Evolutionary conservation across 2,888 invertebrate species (phyloP), one percentile per base, ranked within the genome.

Genomic region (Dione vanillae): DNA sequence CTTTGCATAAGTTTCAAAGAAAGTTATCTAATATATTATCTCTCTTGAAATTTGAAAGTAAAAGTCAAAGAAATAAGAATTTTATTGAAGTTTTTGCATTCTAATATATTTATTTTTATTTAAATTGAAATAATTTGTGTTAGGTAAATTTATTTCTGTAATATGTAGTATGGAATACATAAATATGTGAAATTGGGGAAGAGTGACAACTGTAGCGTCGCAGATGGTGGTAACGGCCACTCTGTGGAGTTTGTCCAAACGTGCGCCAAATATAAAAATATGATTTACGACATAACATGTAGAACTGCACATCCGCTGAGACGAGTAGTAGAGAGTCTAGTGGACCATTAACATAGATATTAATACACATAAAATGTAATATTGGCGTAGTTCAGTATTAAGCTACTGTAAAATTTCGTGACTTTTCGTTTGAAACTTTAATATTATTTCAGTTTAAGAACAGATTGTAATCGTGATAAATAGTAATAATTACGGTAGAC

Each of bases 191-290:
- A 90, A 91, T 90, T 87, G 90, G 89, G n/a, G 84, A 85, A 82
- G 83, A 85, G 80, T 83, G 82, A 85, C 84, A 78, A 88, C 87
- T 88, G 89, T 90, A 89, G 88, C 88, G 91, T 83, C 91, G 79
- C 92, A 92, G 91, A 91, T 92, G 92, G 88, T 78, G 78, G 82
- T 90, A 91, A 92, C 90, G 84, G 89, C 89, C 85, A 80, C 70
- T 82, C 82, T 79, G 77, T 77, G 79, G 80, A 82, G 78, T 78
- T 67, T 69, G 80, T 79, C 77, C 78, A 80, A 85, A 83, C 84
- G 86, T 85, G 85, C 82, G 85, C 84, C 84, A 86, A 88, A 83
- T 86, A 86, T 89, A 90, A 90, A 90, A 91, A 90, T 90, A 87
- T 90, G 87, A 91, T 90, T 90, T 90, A 89, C 86, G 83, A 77